phyloP scores from a whole-genome alignment of 2,113 vertebrate species.

The Istiophorus platypterus region DNA sequence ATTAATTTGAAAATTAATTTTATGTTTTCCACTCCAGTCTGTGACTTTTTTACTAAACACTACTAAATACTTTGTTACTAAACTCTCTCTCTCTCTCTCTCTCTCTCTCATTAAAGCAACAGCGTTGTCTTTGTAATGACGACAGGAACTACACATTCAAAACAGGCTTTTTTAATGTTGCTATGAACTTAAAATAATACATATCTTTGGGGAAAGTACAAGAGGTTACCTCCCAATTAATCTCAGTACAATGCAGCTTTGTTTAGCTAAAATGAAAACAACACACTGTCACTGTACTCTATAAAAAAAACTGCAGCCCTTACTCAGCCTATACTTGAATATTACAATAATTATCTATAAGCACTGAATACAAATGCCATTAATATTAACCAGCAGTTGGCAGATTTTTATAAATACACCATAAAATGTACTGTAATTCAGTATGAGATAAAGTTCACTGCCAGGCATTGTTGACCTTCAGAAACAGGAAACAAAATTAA shows the following conservation, averaged over 20 bases:
- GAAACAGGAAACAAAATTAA: constrained; percentile 36
- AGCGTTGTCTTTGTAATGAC: constrained; percentile 1
- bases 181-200: constrained; percentile 38
- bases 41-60: too few species aligned
- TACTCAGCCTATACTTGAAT: constrained; percentile 16
- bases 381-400: constrained; percentile 32
- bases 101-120: too few species aligned
- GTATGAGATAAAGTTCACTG: constrained; percentile 10
- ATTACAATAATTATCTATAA: constrained; percentile 41
- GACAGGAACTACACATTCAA: constrained; percentile 11
- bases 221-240: constrained; percentile 26
- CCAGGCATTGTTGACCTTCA: not conserved
- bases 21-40: not conserved
- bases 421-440: constrained; percentile 12
- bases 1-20: not conserved
- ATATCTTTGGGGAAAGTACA: constrained; percentile 51
- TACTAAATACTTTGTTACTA: too few species aligned
- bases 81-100: too few species aligned
- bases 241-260: constrained; percentile 34
- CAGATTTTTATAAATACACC: constrained; percentile 35
- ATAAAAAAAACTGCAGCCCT: constrained; percentile 30
- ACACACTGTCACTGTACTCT: constrained; percentile 15
- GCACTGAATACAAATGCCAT: constrained; percentile 51
- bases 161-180: constrained; percentile 37
- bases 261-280: constrained; percentile 40